phyloP scores from a whole-genome alignment of 1,140 invertebrate species.

The Drosophila lowei region DNA sequence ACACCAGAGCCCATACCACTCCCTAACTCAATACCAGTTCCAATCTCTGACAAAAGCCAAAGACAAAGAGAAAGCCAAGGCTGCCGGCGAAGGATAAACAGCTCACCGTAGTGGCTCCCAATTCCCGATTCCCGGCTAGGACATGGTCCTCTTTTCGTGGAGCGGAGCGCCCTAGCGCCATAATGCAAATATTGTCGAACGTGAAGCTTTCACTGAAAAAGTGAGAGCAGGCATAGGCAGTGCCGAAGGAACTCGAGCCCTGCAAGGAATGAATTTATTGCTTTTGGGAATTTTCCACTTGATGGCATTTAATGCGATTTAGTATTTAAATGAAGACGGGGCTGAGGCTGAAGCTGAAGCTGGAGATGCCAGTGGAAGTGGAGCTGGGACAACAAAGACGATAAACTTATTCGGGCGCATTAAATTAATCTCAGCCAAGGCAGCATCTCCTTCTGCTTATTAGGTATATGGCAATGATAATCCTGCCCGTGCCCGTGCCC shows the following conservation, averaged over 20 bases:
- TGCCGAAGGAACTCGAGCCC: slow-evolving; percentile 2
- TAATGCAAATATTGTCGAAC: slow-evolving; percentile 78
- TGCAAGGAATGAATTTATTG: slow-evolving; percentile 76
- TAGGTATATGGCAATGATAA: slow-evolving; percentile 20
- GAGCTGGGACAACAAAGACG: slow-evolving; percentile 68
- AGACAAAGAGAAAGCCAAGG: slow-evolving; percentile 36
- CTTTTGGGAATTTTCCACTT: slow-evolving; percentile 81
- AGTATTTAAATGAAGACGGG: slow-evolving; percentile 77
- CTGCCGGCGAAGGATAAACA: slow-evolving; percentile 67
- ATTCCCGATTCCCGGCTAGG: neutral
- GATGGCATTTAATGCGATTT: slow-evolving; percentile 82
- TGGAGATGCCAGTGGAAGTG: slow-evolving; percentile 15
- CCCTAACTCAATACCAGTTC: slow-evolving; percentile 11
- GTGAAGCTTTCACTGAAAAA: slow-evolving; percentile 59
- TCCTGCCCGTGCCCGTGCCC: neutral
- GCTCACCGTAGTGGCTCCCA: slow-evolving; percentile 22
- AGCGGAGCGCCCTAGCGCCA: slow-evolving; percentile 11
- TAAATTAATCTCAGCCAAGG: slow-evolving; percentile 71
- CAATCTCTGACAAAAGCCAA: slow-evolving; percentile 55
- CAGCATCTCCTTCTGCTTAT: slow-evolving; percentile 24
- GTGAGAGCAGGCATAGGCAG: slow-evolving; percentile 42
- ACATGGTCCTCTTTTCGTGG: slow-evolving; percentile 4
- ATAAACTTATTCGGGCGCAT: slow-evolving; percentile 75
- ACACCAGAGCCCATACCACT: neutral
- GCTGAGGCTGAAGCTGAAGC: slow-evolving; percentile 14